Evolutionary conservation across 2,888 invertebrate genomes (phyloP).

Genomic region (Callimorpha dominula): DNA sequence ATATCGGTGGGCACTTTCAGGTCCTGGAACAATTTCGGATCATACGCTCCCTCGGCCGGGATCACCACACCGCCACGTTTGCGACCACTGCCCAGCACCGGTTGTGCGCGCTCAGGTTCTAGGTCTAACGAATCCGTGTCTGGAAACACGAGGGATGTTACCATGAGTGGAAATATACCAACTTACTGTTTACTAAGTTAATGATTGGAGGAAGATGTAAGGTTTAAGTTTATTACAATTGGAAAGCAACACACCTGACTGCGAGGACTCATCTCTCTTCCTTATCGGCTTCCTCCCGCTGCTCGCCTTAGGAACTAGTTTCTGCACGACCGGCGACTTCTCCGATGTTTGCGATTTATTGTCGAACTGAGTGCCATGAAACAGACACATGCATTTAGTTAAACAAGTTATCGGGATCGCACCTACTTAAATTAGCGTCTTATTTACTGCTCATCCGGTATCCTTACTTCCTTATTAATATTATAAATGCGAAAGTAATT

Average conservation of each 20-base stretch:
- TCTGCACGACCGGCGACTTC: conserved; percentile 61
- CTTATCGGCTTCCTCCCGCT: conserved; percentile 35
- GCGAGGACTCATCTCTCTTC: conserved; percentile 74
- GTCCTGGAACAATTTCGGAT: conserved; percentile 94
- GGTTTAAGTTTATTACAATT: background rate
- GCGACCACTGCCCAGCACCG: conserved; percentile 63
- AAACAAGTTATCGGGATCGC: background rate
- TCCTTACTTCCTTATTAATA: no score
- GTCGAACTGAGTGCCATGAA: conserved; percentile 48
- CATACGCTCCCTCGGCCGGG: conserved; percentile 89
- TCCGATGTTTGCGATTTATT: conserved; percentile 63
- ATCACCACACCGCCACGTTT: conserved; percentile 75
- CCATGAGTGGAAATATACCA: background rate
- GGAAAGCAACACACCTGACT: conserved; percentile 67
- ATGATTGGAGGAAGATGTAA: background rate
- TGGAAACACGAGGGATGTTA: conserved; percentile 40
- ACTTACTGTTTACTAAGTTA: background rate
- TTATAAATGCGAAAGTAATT: no score
- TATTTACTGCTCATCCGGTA: background rate
- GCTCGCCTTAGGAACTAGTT: conserved; percentile 61
- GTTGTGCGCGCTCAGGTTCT: conserved; percentile 61
- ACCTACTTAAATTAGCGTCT: background rate
- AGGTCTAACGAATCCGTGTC: conserved; percentile 78
- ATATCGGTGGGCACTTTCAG: conserved; percentile 94
- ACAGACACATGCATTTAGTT: background rate